These are phyloP conservation scores for Bathynomus jamesi DNA, from an alignment of 1,140 invertebrate species.

Conservation along the genomic window DNA sequence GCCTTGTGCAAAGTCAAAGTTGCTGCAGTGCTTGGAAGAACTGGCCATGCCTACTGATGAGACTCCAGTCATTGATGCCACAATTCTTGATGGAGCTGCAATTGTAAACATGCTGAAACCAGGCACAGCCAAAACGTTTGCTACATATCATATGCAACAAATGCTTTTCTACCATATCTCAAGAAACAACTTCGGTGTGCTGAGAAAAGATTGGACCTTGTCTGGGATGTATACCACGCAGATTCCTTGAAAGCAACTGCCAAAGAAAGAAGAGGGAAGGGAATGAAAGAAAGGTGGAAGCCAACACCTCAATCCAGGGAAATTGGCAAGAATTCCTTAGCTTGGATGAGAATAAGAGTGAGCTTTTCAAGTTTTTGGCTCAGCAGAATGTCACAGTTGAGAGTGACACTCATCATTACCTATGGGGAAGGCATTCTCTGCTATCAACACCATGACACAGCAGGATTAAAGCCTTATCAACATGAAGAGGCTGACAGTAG, in stretches of 20 bases:
- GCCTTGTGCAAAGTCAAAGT: conserved; percentile 24
- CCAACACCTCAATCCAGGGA: background rate
- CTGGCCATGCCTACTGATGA: conserved; percentile 1
- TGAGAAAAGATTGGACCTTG: no score
- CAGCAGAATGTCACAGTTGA: background rate
- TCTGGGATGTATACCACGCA: background rate
- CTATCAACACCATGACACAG: background rate
- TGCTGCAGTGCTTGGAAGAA: conserved; percentile 7
- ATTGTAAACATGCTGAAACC: conserved; percentile 16
- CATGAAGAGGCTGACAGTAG: conserved; percentile 8
- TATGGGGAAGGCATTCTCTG: background rate
- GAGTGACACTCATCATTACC: conserved; percentile 4
- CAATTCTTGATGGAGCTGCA: conserved; percentile 4
- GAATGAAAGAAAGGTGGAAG: no score
- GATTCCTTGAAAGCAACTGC: conserved; percentile 7
- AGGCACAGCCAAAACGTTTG: no score
- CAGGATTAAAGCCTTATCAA: background rate
- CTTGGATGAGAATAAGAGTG: conserved; percentile 14
- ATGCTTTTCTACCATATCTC: no score
- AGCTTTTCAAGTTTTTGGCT: conserved; percentile 10
- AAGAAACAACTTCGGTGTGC: no score
- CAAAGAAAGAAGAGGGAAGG: conserved; percentile 8
- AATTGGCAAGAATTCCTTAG: conserved; percentile 18
- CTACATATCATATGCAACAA: no score
- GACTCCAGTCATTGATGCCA: background rate